phyloP scores from a whole-genome alignment of 1,140 invertebrate genomes.

The Caerostris extrusa region DNA sequence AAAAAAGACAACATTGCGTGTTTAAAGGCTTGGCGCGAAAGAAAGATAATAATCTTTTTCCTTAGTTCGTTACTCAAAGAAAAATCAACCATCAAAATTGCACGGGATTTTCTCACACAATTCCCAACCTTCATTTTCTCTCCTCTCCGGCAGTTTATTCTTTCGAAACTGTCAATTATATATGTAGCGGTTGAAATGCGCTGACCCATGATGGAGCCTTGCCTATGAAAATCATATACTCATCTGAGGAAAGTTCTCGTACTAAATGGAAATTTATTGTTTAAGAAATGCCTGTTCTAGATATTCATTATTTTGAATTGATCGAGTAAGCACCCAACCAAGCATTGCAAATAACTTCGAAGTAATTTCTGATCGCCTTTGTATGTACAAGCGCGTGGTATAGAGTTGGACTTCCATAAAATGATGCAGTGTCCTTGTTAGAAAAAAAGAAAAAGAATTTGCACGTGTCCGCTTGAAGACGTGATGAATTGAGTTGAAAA shows the following conservation, averaged over 20 bases:
- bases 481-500: not conserved
- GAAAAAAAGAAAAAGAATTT: not conserved
- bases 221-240: slow-evolving; percentile 6
- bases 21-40: not conserved
- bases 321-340: slow-evolving; percentile 26
- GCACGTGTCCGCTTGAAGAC: not conserved
- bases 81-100: not conserved
- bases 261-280: slow-evolving; percentile 33
- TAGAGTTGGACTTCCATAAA: not conserved
- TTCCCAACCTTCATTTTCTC: slow-evolving; percentile 18
- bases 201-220: not conserved
- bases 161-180: slow-evolving; percentile 23
- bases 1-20: too few species aligned
- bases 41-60: not conserved
- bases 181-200: not conserved
- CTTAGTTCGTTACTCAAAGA: not conserved
- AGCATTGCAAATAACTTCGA: slow-evolving; percentile 32
- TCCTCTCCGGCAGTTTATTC: not conserved
- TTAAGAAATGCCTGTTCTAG: not conserved
- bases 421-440: not conserved
- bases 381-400: slow-evolving; percentile 12
- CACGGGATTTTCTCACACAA: not conserved
- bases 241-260: not conserved
- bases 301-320: slow-evolving; percentile 39
- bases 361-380: slow-evolving; percentile 18